Conservation (phyloP, 2,113 vertebrate species). For the Phainopepla nitens region DNA sequence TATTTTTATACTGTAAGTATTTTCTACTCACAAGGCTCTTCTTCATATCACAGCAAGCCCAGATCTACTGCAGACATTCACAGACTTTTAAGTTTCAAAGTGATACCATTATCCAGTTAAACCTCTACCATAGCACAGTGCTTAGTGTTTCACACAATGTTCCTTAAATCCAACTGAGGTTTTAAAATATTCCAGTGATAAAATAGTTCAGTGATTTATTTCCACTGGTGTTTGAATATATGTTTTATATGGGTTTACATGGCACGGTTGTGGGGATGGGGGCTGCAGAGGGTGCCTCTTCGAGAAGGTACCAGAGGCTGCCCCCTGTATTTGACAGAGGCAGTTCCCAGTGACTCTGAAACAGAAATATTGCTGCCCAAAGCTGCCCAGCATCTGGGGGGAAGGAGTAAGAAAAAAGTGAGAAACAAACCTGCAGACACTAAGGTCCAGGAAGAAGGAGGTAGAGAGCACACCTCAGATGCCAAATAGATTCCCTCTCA, state of each 20-base stretch:
- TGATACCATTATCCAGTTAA: neutral
- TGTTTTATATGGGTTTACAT: neutral
- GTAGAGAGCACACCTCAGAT: rapidly evolving
- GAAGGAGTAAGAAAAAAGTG: neutral
- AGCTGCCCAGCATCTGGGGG: neutral
- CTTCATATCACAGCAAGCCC: neutral
- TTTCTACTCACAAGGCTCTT: neutral
- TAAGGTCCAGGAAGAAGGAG: neutral
- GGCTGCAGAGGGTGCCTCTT: neutral
- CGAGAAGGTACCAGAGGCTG: neutral
- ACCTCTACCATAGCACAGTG: neutral
- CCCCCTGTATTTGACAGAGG: rapidly evolving
- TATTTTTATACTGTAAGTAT: neutral
- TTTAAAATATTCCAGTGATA: neutral
- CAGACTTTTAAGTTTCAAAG: neutral
- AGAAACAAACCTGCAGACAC: neutral
- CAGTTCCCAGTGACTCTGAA: neutral
- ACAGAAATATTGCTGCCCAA: neutral
- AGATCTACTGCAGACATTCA: neutral
- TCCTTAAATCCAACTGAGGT: neutral
- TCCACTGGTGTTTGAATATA: neutral
- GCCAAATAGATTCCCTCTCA: neutral
- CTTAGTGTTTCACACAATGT: neutral
- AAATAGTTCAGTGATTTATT: neutral
- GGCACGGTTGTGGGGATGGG: rapidly evolving